phyloP scores from a whole-genome alignment of 2,888 invertebrate species.

The Chalcosyrphus nemorum region DNA sequence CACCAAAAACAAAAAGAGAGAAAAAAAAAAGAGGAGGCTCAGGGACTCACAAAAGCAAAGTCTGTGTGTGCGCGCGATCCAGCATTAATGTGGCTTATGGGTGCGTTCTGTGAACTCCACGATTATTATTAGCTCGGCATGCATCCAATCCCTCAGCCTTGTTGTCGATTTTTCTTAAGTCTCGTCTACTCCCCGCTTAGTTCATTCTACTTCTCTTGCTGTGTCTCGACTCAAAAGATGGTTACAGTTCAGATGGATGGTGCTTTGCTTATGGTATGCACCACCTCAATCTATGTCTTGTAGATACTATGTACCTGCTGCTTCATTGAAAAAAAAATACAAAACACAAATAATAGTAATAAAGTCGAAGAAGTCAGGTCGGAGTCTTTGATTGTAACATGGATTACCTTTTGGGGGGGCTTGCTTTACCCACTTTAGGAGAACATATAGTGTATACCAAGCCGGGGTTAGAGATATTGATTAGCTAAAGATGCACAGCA shows the following conservation, averaged over 20 bases:
- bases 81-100: slow-evolving; percentile 78
- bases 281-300: slow-evolving; percentile 56
- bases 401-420: slow-evolving; percentile 70
- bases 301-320: slow-evolving; percentile 62
- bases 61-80: slow-evolving; percentile 8
- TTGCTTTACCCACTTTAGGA: slow-evolving; percentile 65
- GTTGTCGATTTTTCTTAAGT: slow-evolving; percentile 61
- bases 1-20: neutral
- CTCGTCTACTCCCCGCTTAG: slow-evolving; percentile 2
- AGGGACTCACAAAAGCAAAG: slow-evolving; percentile 17
- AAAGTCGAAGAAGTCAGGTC: slow-evolving; percentile 72
- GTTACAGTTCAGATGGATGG: slow-evolving; percentile 48
- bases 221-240: slow-evolving; percentile 22
- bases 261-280: slow-evolving; percentile 36
- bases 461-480: slow-evolving; percentile 60
- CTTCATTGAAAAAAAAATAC: neutral
- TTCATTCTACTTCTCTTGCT: slow-evolving; percentile 13
- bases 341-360: slow-evolving; percentile 70
- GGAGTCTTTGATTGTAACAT: slow-evolving; percentile 73
- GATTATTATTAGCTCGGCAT: slow-evolving; percentile 79
- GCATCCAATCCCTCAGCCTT: slow-evolving; percentile 70
- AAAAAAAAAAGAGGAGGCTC: slow-evolving; percentile 40
- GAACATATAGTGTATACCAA: slow-evolving; percentile 23
- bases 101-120: slow-evolving; percentile 82
- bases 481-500: slow-evolving; percentile 66